phyloP scores from a whole-genome alignment of 2,113 vertebrate species.

The Epinephelus moara region DNA sequence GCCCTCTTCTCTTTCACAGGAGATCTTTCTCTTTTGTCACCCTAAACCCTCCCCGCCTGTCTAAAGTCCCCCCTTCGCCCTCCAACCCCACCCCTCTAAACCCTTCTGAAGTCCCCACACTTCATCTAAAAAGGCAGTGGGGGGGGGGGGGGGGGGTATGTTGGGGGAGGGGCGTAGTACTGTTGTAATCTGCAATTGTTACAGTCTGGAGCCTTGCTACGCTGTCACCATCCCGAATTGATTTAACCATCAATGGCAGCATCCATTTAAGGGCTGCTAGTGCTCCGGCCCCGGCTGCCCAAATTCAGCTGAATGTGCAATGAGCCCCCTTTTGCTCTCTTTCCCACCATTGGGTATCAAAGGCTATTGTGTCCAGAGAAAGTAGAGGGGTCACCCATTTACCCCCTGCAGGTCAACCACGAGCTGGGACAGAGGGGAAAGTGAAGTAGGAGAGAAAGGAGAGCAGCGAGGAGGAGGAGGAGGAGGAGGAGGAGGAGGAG shows the following conservation, averaged over 20 bases:
- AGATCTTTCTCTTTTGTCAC: constrained; percentile 83
- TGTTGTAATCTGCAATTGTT: constrained; percentile 92
- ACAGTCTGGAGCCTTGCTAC: constrained; percentile 90
- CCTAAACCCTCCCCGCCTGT: constrained; percentile 40
- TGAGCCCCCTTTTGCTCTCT: constrained; percentile 84
- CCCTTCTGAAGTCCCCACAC: constrained; percentile 79
- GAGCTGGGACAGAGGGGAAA: constrained; percentile 67
- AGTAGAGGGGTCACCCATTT: constrained; percentile 91
- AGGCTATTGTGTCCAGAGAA: constrained; percentile 94
- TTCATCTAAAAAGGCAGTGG: constrained; percentile 82
- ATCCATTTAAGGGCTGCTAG: constrained; percentile 86
- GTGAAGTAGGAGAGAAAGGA: constrained; percentile 76
- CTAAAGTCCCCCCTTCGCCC: constrained; percentile 67
- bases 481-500: constrained; percentile 61
- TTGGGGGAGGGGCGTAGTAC: constrained; percentile 58
- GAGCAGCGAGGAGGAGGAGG: constrained; percentile 42
- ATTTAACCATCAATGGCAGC: constrained; percentile 95
- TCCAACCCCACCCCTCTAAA: constrained; percentile 76
- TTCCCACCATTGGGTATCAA: constrained; percentile 96
- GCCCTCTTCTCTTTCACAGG: constrained; percentile 74
- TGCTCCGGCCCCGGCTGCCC: constrained; percentile 88
- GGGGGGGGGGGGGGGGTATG: neutral
- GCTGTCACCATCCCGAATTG: constrained; percentile 96
- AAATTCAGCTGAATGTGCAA: constrained; percentile 91
- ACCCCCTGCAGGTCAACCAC: constrained; percentile 89